A percentile compares a stretch with the other conserved stretches of the same genome.
These are phyloP conservation scores for Notamacropus eugenii DNA, from an alignment of 2,797 vertebrate genomes.

Conservation along the genomic window DNA sequence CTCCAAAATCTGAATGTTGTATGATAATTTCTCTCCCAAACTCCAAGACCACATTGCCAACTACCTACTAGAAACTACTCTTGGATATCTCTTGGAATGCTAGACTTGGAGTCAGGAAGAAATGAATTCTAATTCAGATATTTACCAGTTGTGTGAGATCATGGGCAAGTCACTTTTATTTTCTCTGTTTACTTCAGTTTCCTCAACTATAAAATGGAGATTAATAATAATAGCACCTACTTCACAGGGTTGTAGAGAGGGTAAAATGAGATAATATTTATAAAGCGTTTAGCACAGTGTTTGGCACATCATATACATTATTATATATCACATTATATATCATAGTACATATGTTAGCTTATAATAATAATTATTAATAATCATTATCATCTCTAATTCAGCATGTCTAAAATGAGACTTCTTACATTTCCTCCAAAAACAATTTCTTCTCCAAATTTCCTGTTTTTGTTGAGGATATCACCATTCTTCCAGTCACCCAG, in stretches of 20 bases:
- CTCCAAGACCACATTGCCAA: too few species aligned
- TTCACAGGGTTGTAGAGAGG: background rate
- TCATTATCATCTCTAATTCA: background rate
- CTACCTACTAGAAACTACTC: too few species aligned
- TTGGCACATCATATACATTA: background rate
- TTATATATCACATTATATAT: background rate
- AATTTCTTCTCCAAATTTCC: background rate
- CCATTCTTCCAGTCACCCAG: background rate
- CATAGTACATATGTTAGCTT: too few species aligned
- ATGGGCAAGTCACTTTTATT: too few species aligned
- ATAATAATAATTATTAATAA: background rate
- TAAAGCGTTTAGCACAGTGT: background rate
- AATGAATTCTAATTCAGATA: background rate
- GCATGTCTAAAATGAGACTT: background rate
- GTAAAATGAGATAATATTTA: background rate
- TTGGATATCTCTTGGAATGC: too few species aligned
- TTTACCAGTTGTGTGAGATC: background rate
- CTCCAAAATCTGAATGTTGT: too few species aligned
- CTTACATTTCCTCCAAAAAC: background rate
- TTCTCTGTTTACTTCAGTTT: background rate
- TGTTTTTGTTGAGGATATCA: background rate
- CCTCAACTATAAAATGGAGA: background rate
- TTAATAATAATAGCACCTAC: too few species aligned
- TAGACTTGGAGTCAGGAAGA: background rate
- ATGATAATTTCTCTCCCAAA: too few species aligned